Base-by-base conservation (phyloP, 2,113 vertebrate genomes). In the Scytalopus superciliaris region DNA sequence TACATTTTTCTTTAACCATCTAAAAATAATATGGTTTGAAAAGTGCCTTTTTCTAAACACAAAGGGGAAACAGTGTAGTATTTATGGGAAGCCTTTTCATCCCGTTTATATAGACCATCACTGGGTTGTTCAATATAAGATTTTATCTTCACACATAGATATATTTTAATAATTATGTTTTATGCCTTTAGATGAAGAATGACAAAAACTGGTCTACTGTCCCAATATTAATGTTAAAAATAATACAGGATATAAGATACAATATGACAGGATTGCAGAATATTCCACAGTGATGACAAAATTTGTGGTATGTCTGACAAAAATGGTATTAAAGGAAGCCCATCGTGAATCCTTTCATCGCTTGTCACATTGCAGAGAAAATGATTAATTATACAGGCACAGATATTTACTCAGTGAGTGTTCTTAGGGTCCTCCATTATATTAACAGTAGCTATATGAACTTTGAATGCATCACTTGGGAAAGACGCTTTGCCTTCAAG, bases 101-200 rank as follows among this genome's bases (percentile, higher is more conserved):
- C 40, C 24, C 63, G 21, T 92, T 94, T 91, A 68, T 87, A 45
- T 86, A 92, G 33, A 28, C 42, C 73, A 82, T 78, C 47, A 49
- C 9, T 2, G 2, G 12, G 7, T 37, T 90, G 68, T 78, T 42
- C 33, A 93, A 84, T 84, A 63, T 67, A 74, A 80, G 83, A 93
- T 93, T 87, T 89, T 95, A 74, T 89, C 80, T 92, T 77, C 22
- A 30, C 23, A 40, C 6, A 62, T 9, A 74, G 35, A 52, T 67
- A 87, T 86, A 95, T 90, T 94, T 92, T 70, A 93, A 92, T 88
- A 86, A 94, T 95, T 96, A 77, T 57, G 33, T 83, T 63, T 59
- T 13, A 19, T 87, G 24, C 25, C 39, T 77, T 86, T 81, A 75
- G 59, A 63, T 75, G 73, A 90, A 77, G 68, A 93, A 90, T 84